Evolutionary conservation across 2,797 vertebrate genomes (phyloP), one percentile per base, ranked within the genome.

Genomic region (Coendou prehensilis): DNA sequence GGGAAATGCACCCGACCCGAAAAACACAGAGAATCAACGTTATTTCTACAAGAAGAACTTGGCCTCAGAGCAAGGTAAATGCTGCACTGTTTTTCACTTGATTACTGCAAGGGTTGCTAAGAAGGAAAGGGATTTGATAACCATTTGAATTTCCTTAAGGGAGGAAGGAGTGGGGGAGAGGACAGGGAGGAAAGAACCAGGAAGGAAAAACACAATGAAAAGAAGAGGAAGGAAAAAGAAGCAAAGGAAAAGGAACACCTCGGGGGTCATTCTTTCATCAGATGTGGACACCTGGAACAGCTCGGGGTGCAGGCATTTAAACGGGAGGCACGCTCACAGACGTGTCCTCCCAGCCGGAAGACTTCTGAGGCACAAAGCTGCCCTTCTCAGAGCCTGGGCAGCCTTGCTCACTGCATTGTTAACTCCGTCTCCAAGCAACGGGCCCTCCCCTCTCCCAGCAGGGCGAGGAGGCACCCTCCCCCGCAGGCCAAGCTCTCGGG

Each of bases 291-390:
- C 61, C 63, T 30, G 17, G 13, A 61, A 17, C 9, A 26, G 30
- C 13, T 45, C 28, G 20, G 18, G 1, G 47, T 11, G 0, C 2
- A 1, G 2, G 9, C 4, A 20, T 41, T 87, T 54, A 67, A 64
- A 76, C 9, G 26, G 54, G 4, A 10, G 1, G 0, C 17, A 52
- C n/a, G 0, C 28, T 23, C 2, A 1, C 1, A 4, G 17, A n/a
- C 3, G 23, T 23, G 22, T 2, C n/a, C 52, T 6, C 10, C 4
- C 47, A 41, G 37, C 37, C 37, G 37, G 37, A 41, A 41, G 37
- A 41, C 37, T 41, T 41, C 37, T 41, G 37, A 41, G 37, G 37
- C 37, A 41, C 37, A 41, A 41, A 56, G 73, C 78, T 45, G 57
- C 73, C 87, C 78, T 63, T 41, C 75, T 6, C 45, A 2, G 67